A percentile compares a stretch with the other conserved stretches of the same genome.
Evolutionary conservation across 2,113 vertebrate species (phyloP).

Genomic region (Taxidea taxus): DNA sequence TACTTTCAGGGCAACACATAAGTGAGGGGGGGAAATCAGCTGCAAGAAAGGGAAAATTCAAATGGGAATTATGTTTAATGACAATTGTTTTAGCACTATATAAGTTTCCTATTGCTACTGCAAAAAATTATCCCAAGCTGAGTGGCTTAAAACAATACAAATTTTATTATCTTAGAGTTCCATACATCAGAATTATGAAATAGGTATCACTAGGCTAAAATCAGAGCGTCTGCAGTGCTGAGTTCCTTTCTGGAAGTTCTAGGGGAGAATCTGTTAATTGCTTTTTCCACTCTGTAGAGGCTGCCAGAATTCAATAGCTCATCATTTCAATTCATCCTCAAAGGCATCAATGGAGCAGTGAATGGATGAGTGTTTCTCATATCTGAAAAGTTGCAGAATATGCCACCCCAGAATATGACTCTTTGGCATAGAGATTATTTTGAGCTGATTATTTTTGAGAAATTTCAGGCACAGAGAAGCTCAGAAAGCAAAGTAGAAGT

Average conservation of each 20-base stretch:
- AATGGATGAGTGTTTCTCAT: not conserved
- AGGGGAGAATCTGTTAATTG: not conserved
- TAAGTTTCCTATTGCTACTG: not conserved
- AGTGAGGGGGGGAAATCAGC: not conserved
- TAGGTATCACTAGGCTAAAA: not conserved
- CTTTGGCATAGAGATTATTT: not conserved
- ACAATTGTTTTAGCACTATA: not conserved
- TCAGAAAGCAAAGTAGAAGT: not conserved
- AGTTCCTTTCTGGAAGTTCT: not conserved
- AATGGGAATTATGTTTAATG: not conserved
- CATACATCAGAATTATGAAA: not conserved
- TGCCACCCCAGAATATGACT: not conserved
- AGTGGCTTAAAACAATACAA: not conserved
- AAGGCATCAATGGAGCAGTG: not conserved
- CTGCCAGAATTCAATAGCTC: not conserved
- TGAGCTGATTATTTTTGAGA: not conserved
- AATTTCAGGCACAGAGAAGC: not conserved
- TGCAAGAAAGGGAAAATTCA: not conserved
- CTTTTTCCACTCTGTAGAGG: not conserved
- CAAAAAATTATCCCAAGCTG: not conserved
- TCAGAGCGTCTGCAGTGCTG: not conserved
- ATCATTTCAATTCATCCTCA: not conserved
- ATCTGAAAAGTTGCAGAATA: not conserved
- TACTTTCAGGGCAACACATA: not conserved
- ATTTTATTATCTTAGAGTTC: not conserved